Evolutionary conservation across 2,113 vertebrate genomes (phyloP).

Genomic region (Crotalus helleri): DNA sequence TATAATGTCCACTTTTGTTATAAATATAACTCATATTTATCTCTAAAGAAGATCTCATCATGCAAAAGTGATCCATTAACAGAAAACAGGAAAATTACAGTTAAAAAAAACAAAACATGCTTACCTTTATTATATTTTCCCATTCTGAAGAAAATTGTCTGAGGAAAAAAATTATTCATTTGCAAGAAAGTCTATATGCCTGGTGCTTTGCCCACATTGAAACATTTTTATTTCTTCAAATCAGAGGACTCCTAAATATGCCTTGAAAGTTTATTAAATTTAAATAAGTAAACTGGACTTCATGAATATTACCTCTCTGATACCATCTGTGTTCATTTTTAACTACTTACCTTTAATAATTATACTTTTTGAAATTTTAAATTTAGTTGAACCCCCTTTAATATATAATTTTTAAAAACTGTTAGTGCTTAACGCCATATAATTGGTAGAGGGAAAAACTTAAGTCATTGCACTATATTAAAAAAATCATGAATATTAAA

Average conservation of each 20-base stretch:
- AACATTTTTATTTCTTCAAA: background rate
- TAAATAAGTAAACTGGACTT: background rate
- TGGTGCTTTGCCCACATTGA: background rate
- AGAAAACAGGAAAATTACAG: background rate
- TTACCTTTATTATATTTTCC: background rate
- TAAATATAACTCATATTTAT: background rate
- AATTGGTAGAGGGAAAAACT: background rate
- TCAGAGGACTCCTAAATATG: background rate
- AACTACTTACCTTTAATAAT: background rate
- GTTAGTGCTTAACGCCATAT: background rate
- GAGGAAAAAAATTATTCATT: background rate
- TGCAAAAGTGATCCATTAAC: background rate
- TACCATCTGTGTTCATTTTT: background rate
- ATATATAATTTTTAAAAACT: background rate
- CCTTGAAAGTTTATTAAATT: background rate
- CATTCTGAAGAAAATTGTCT: background rate
- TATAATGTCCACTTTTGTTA: background rate
- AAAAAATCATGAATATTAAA: background rate
- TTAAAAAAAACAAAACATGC: background rate
- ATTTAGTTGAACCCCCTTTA: background rate
- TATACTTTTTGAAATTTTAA: background rate
- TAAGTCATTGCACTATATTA: background rate
- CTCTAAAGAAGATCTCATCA: too few species aligned
- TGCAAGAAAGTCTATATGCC: background rate
- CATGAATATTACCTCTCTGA: background rate